Percentiles rank a stretch among this genome's conserved stretches.
Conservation (phyloP, 2,888 invertebrate genomes). For the Theretra japonica region DNA sequence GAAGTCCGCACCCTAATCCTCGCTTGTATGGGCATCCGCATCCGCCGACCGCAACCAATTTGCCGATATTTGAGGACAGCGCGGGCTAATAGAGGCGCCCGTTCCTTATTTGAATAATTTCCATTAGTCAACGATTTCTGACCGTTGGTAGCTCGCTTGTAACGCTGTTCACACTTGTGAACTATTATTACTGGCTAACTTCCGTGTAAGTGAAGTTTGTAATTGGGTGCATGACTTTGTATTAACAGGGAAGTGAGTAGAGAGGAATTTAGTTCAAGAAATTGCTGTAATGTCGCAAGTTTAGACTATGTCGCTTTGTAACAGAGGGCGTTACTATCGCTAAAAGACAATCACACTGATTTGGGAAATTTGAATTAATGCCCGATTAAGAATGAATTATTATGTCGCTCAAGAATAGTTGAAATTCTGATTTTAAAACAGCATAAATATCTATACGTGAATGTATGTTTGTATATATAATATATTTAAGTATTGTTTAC, state of each 20-base stretch:
- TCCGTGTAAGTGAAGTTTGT: neutral
- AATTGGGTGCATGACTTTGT: neutral
- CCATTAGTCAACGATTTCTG: slow-evolving; percentile 48
- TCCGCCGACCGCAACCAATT: slow-evolving; percentile 47
- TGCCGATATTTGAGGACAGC: slow-evolving; percentile 50
- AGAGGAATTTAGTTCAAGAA: neutral
- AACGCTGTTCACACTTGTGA: neutral
- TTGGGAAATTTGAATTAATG: too few relatives aligned
- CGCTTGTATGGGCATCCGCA: slow-evolving; percentile 34
- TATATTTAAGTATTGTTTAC: too few relatives aligned
- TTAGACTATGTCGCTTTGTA: too few relatives aligned
- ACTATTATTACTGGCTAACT: neutral
- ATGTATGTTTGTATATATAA: too few relatives aligned
- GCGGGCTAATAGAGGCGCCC: slow-evolving; percentile 42
- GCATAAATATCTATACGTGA: too few relatives aligned
- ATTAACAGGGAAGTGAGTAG: neutral
- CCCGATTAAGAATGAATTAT: neutral
- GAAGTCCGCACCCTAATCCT: slow-evolving; percentile 3
- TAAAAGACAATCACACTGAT: too few relatives aligned
- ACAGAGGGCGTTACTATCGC: too few relatives aligned
- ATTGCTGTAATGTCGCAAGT: neutral
- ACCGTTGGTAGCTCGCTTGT: slow-evolving; percentile 8
- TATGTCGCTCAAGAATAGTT: too few relatives aligned
- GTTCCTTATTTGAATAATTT: slow-evolving; percentile 57
- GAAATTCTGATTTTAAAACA: too few relatives aligned